Conservation (phyloP, 2,888 invertebrate genomes). For the Noctua comes region DNA sequence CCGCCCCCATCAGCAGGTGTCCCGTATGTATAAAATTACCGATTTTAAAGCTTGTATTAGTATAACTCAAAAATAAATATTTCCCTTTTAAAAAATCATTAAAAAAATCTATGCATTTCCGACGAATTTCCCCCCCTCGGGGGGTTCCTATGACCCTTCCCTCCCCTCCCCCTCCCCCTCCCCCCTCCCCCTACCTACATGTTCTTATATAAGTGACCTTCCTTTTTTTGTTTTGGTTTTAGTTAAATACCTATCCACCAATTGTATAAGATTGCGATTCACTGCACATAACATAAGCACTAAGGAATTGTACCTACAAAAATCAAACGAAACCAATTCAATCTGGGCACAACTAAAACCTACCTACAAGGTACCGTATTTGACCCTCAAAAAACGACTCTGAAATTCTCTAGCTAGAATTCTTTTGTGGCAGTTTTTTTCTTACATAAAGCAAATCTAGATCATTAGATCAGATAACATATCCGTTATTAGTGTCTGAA, state of each 20-base stretch:
- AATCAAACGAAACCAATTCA: conserved; percentile 1
- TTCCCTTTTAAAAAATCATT: too few species aligned
- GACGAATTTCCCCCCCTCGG: too few species aligned
- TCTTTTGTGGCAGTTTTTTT: conserved; percentile 18
- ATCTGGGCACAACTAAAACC: neutral
- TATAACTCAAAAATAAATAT: too few species aligned
- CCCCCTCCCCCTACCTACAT: too few species aligned
- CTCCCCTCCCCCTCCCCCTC: too few species aligned
- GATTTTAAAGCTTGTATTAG: too few species aligned
- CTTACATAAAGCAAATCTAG: conserved; percentile 25
- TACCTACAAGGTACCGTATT: neutral
- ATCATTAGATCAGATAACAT: conserved; percentile 47
- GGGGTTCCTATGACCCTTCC: too few species aligned
- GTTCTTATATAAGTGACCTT: too few species aligned
- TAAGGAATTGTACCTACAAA: neutral
- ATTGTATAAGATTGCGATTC: neutral
- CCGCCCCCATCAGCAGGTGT: too few species aligned
- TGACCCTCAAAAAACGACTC: neutral
- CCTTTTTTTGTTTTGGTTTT: neutral
- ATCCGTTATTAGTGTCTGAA: conserved; percentile 10
- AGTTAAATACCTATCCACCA: neutral
- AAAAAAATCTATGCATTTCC: too few species aligned
- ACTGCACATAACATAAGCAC: neutral
- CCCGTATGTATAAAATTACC: too few species aligned
- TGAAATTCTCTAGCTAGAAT: conserved; percentile 6